These are phyloP conservation scores for Perdix hodgsoniae DNA, from an alignment of 2,797 vertebrate species.

Conservation along the genomic window DNA sequence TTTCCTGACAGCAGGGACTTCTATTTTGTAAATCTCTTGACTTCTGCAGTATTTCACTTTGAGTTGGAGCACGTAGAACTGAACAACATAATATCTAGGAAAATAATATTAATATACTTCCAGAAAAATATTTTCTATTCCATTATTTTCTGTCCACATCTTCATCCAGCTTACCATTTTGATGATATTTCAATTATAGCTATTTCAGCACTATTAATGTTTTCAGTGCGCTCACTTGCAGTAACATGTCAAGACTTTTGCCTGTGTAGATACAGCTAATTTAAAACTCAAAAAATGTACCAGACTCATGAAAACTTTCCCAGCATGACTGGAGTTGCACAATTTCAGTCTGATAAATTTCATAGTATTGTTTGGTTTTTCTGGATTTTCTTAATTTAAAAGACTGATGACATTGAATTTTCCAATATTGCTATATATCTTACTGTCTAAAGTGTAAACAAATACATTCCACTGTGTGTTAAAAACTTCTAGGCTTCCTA, in stretches of 20 bases:
- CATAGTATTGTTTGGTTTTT: background rate
- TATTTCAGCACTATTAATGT: constrained; percentile 3
- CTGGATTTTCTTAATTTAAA: background rate
- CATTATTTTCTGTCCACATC: background rate
- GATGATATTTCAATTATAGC: background rate
- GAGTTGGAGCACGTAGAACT: background rate
- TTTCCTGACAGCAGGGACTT: background rate
- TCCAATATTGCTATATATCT: background rate
- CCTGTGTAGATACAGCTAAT: constrained; percentile 4
- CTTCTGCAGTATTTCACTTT: background rate
- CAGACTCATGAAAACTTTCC: constrained; percentile 31
- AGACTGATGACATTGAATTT: background rate
- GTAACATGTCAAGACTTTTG: constrained; percentile 34
- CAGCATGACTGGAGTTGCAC: background rate
- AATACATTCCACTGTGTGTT: background rate
- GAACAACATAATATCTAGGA: background rate
- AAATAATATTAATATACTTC: background rate
- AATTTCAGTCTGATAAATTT: constrained; percentile 1
- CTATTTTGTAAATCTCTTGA: background rate
- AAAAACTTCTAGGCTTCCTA: background rate
- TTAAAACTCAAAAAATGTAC: background rate
- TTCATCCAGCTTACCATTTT: background rate
- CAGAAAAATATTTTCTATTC: constrained; percentile 6
- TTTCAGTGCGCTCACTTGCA: background rate
- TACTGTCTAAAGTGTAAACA: background rate